phyloP scores from a whole-genome alignment of 2,888 invertebrate genomes.

The Escarpia spicata region DNA sequence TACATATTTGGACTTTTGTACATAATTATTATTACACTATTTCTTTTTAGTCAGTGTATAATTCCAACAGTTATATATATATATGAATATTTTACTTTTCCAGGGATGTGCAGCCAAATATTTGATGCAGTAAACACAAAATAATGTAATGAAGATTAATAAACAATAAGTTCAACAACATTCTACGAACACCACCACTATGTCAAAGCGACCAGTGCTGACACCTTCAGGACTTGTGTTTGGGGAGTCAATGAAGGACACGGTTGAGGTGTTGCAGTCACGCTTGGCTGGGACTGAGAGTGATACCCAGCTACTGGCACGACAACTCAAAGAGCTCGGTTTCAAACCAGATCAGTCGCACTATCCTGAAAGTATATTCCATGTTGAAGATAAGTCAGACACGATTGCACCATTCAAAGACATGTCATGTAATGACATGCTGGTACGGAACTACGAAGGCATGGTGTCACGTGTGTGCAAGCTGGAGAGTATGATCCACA shows the following conservation, averaged over 20 bases:
- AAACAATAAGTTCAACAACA: not conserved
- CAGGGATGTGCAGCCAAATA: not conserved
- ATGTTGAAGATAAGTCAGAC: not conserved
- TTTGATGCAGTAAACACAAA: not conserved
- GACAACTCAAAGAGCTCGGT: not conserved
- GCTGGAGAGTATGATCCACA: conserved; percentile 56
- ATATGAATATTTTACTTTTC: not conserved
- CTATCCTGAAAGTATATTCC: not conserved
- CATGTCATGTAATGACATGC: not conserved
- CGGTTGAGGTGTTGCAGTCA: not conserved
- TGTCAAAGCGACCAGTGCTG: not conserved
- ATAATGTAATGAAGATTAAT: not conserved
- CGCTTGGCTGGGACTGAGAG: not conserved
- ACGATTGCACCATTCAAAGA: conserved; percentile 29
- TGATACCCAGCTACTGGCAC: not conserved
- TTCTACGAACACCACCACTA: not conserved
- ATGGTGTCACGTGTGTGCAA: conserved; percentile 50
- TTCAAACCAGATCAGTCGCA: not conserved
- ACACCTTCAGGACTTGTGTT: not conserved
- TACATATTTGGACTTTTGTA: too few species aligned
- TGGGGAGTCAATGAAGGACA: not conserved
- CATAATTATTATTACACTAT: too few species aligned
- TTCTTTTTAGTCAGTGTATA: too few species aligned
- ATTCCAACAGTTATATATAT: too few species aligned
- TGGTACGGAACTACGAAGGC: conserved; percentile 33